These are phyloP conservation scores for Ypsolopha sequella DNA, from an alignment of 2,888 invertebrate species.

Conservation along the genomic window DNA sequence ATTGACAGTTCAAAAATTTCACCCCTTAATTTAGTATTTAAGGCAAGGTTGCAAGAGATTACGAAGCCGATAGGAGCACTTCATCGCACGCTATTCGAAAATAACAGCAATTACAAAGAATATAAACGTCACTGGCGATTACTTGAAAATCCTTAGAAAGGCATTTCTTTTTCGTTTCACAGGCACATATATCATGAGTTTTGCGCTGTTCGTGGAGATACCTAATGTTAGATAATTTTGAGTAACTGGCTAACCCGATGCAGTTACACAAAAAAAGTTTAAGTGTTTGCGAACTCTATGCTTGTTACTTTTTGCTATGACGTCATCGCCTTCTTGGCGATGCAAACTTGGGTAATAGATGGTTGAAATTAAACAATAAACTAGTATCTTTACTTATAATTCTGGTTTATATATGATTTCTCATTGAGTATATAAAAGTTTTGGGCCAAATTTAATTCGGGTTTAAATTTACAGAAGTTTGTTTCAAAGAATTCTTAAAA, in stretches of 20 bases:
- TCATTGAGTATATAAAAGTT: too few relatives aligned
- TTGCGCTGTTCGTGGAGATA: conserved; percentile 39
- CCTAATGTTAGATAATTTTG: conserved; percentile 61
- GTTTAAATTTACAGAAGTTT: too few relatives aligned
- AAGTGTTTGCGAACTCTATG: too few relatives aligned
- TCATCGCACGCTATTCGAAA: conserved; percentile 7
- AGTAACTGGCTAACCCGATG: conserved; percentile 41
- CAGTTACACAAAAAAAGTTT: conserved; percentile 39
- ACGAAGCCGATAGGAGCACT: conserved; percentile 1
- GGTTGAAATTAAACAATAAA: too few relatives aligned
- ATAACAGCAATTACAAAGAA: conserved; percentile 6
- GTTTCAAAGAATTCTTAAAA: too few relatives aligned
- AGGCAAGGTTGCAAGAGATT: neutral
- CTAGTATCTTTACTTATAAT: too few relatives aligned
- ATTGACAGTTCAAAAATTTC: conserved; percentile 1
- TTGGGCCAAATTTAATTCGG: too few relatives aligned
- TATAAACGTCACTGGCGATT: conserved; percentile 38
- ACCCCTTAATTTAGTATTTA: conserved; percentile 1
- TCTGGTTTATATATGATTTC: too few relatives aligned
- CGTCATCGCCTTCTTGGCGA: too few relatives aligned
- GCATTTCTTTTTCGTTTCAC: conserved; percentile 40
- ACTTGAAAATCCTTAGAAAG: conserved; percentile 24
- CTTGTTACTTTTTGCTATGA: too few relatives aligned
- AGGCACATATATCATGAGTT: conserved; percentile 45
- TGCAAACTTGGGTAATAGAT: too few relatives aligned